A percentile compares a stretch with the other conserved stretches of the same genome.
Conservation (phyloP, 2,888 invertebrate species). For the Gnatocerus cornutus region DNA sequence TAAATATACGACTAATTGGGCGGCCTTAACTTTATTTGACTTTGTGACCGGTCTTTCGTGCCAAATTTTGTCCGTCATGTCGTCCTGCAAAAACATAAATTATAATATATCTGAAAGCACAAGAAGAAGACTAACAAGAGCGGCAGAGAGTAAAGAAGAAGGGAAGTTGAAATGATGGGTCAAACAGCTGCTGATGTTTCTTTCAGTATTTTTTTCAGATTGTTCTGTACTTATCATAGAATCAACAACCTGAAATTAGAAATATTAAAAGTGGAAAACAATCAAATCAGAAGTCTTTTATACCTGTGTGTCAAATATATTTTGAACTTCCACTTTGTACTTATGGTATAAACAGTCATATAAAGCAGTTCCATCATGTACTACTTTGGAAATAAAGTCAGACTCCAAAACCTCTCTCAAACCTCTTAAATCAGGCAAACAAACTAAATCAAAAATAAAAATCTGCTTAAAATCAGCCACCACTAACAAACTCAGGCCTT, state of each 20-base stretch:
- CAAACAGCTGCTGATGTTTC: constrained; percentile 33
- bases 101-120: too few relatives aligned
- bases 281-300: background rate
- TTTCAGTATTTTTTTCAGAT: constrained; percentile 1
- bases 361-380: constrained; percentile 75
- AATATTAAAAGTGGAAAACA: background rate
- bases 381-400: constrained; percentile 73
- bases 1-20: constrained; percentile 35
- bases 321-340: constrained; percentile 73
- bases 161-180: constrained; percentile 45
- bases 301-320: constrained; percentile 75
- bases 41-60: constrained; percentile 17
- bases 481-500: constrained; percentile 29
- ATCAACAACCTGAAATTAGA: constrained; percentile 61
- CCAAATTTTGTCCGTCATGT: constrained; percentile 36
- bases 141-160: constrained; percentile 21
- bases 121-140: constrained; percentile 25
- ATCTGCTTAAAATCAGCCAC: constrained; percentile 35
- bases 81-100: constrained; percentile 31
- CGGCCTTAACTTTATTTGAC: constrained; percentile 18
- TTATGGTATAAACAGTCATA: constrained; percentile 77
- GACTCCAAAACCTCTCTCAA: constrained; percentile 72
- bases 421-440: constrained; percentile 62
- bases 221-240: background rate
- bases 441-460: constrained; percentile 43